Conservation (phyloP, 2,888 invertebrate species). For the Drosophila kuntzei region DNA sequence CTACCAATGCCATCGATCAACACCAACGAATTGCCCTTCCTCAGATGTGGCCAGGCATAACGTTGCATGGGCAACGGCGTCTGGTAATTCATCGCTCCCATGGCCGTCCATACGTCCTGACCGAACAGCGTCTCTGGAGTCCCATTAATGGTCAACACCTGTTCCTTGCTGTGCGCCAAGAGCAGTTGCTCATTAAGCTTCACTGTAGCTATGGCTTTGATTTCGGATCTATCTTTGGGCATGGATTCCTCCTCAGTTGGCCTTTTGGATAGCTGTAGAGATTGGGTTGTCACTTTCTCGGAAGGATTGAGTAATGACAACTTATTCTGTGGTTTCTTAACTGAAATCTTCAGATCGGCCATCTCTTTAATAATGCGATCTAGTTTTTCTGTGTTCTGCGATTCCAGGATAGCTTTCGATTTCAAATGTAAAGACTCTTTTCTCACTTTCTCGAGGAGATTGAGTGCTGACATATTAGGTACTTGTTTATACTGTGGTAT, state of each 20-base stretch:
- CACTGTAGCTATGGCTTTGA: background rate
- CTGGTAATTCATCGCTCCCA: constrained; percentile 19
- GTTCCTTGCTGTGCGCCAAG: constrained; percentile 39
- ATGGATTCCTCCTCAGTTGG: background rate
- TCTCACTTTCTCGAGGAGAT: background rate
- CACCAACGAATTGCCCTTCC: constrained; percentile 36
- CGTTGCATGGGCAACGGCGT: constrained; percentile 25
- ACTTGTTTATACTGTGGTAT: background rate
- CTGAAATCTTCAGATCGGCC: background rate
- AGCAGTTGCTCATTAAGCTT: constrained; percentile 4
- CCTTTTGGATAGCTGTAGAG: no score
- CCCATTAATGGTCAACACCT: background rate
- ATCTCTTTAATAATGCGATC: background rate
- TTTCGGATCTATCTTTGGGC: background rate
- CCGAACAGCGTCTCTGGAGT: constrained; percentile 8
- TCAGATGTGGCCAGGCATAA: constrained; percentile 66
- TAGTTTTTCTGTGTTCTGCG: background rate
- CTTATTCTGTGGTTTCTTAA: no score
- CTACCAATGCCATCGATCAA: constrained; percentile 19
- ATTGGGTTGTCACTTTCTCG: no score
- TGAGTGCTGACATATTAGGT: background rate
- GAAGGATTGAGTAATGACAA: no score
- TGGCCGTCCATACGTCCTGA: background rate
- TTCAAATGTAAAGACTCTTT: background rate
- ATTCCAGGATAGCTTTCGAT: background rate